A percentile compares a stretch with the other conserved stretches of the same genome.
These are phyloP conservation scores for Danio aesculapii DNA, from an alignment of 2,797 vertebrate species.

Conservation along the genomic window DNA sequence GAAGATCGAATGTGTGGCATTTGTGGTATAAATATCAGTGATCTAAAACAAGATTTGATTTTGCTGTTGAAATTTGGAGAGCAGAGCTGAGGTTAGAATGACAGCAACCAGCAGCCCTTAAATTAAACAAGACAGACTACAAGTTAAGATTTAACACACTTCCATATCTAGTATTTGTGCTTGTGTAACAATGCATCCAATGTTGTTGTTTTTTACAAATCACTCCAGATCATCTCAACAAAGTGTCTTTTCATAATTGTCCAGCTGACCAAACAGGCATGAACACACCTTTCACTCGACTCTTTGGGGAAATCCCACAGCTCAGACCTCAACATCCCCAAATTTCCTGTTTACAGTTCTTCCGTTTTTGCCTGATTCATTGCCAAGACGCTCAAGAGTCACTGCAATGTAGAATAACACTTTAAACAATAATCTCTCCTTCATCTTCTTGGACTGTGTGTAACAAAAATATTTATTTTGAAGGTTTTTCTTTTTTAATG, in stretches of 20 bases:
- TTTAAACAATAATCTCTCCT: background rate
- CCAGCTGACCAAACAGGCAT: slow-evolving; percentile 48
- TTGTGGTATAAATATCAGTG: background rate
- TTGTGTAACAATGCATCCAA: background rate
- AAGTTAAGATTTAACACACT: background rate
- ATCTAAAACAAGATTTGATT: slow-evolving; percentile 10
- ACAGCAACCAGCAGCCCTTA: background rate
- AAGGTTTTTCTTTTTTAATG: too few species aligned
- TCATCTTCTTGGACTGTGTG: background rate
- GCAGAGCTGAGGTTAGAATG: too few species aligned
- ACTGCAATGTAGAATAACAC: slow-evolving; percentile 4
- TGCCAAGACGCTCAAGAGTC: slow-evolving; percentile 27
- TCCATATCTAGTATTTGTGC: background rate
- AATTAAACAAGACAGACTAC: background rate
- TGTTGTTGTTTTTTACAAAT: background rate
- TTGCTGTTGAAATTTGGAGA: too few species aligned
- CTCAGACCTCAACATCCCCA: slow-evolving; percentile 65
- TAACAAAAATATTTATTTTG: too few species aligned
- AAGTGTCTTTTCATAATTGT: slow-evolving; percentile 28
- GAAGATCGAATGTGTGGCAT: background rate
- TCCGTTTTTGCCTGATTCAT: slow-evolving; percentile 10
- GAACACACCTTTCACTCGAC: slow-evolving; percentile 45
- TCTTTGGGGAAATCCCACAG: slow-evolving; percentile 69
- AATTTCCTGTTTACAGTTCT: slow-evolving; percentile 77
- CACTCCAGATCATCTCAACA: slow-evolving; percentile 18